phyloP scores from a whole-genome alignment of 2,113 vertebrate genomes.

The Beaufortia kweichowensis region DNA sequence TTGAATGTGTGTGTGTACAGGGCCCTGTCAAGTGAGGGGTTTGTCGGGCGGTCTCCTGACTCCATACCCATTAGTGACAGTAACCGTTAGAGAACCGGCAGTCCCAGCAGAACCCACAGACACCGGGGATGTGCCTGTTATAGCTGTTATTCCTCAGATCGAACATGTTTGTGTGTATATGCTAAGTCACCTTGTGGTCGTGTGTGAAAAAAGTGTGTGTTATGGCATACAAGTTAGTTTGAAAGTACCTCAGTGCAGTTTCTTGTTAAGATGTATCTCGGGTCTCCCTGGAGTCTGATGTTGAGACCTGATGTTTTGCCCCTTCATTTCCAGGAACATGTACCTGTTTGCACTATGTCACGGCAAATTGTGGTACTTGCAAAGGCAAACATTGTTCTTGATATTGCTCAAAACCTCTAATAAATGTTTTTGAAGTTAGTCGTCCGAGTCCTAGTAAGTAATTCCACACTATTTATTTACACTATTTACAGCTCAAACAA shows the following conservation, averaged over 20 bases:
- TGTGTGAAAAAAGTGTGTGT: background rate
- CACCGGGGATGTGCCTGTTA: slow-evolving; percentile 37
- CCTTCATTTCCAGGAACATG: background rate
- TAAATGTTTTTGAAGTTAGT: too few relatives aligned
- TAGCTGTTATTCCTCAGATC: slow-evolving; percentile 50
- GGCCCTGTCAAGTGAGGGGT: slow-evolving; percentile 19
- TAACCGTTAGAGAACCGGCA: slow-evolving; percentile 42
- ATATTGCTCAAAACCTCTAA: background rate
- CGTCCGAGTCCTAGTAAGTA: too few relatives aligned
- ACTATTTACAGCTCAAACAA: too few relatives aligned
- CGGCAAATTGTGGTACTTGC: too few relatives aligned
- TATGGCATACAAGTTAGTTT: slow-evolving; percentile 29
- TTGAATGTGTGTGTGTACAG: background rate
- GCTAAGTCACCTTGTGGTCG: slow-evolving; percentile 13
- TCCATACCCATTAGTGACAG: slow-evolving; percentile 49
- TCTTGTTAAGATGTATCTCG: slow-evolving; percentile 16
- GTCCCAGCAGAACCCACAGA: slow-evolving; percentile 39
- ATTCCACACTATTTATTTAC: too few relatives aligned
- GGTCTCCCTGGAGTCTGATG: slow-evolving; percentile 8
- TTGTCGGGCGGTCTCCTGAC: slow-evolving; percentile 27
- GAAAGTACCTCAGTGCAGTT: slow-evolving; percentile 24
- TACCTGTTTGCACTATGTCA: background rate
- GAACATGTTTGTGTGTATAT: slow-evolving; percentile 30
- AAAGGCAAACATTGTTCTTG: background rate
- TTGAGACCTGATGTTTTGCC: slow-evolving; percentile 3